Conservation (phyloP, 1,140 invertebrate species). For the Euwallacea similis region DNA sequence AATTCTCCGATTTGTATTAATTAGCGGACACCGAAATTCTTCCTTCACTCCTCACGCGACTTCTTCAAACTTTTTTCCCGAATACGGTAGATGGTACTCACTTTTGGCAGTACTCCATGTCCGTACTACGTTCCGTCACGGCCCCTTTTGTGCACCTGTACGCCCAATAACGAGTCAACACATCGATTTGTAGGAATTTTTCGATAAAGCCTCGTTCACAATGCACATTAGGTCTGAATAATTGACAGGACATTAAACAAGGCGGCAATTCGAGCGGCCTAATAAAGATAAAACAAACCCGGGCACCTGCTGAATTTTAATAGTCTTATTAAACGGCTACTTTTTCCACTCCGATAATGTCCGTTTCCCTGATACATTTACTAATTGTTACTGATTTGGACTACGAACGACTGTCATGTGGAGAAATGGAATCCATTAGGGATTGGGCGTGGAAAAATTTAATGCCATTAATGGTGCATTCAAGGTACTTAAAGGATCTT, state of each 20-base stretch:
- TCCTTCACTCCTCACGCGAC: too few relatives aligned
- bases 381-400: conserved; percentile 42
- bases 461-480: conserved; percentile 20
- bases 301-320: conserved; percentile 44
- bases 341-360: conserved; percentile 42
- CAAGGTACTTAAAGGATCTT: not conserved
- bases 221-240: conserved; percentile 42
- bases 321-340: conserved; percentile 41
- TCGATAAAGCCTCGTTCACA: conserved; percentile 34
- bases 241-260: conserved; percentile 43
- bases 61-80: too few relatives aligned
- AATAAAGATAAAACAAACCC: conserved; percentile 43
- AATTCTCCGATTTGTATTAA: too few relatives aligned
- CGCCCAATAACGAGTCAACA: conserved; percentile 18
- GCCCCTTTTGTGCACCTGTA: conserved; percentile 15
- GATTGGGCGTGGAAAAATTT: conserved; percentile 31
- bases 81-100: too few relatives aligned
- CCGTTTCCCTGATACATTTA: conserved; percentile 41
- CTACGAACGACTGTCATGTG: conserved; percentile 19
- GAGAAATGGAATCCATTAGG: conserved; percentile 30
- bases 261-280: conserved; percentile 38
- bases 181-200: conserved; percentile 38
- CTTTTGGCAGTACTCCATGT: too few relatives aligned
- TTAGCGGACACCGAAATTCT: too few relatives aligned
- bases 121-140: not conserved